Evolutionary conservation across 2,113 vertebrate genomes (phyloP), one percentile per base, ranked within the genome.

Genomic region (Rostratula benghalensis): DNA sequence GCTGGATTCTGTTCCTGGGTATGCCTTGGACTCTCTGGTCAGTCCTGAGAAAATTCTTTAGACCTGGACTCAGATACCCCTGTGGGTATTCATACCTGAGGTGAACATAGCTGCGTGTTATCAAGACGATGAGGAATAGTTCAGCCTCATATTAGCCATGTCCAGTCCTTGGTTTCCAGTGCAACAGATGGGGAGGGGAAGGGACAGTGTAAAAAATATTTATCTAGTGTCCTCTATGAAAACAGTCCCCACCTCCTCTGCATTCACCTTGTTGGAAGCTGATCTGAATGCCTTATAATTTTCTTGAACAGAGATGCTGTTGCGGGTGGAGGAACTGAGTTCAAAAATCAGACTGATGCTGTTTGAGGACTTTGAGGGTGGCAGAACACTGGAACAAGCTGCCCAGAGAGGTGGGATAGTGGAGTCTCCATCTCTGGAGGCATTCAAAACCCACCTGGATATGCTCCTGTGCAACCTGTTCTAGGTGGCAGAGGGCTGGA

Each of bases 91-190:
- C 31, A 5, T 27, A 30, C 12, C 56, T 45, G 25, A 53, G 23
- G 30, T 45, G n/a, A 74, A 16, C 31, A 65, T 9, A 33, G 9
- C 39, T 65, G 20, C 14, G 7, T 30, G 22, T 35, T 69, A 61
- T 28, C 9, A 5, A 19, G 60, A 13, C 0, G 1, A 7, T 2
- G 31, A 61, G 15, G 25, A 77, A 54, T 16, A 16, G 11, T 13
- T 65, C 25, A 46, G 27, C 11, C 11, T 5, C 14, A 2, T 3
- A 9, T n/a, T 67, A 31, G 12, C 59, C 11, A 1, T 3, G 7
- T 17, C 8, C 24, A 63, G 24, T 27, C 41, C 37, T 81, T 6
- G 31, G 13, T 3, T 74, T 51, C 76, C 60, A 80, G 39, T 3
- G 33, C 23, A 37, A 25, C 33, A 37, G 73, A 50, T 2, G 13